Percentiles rank a stretch among this genome's conserved stretches.
phyloP scores from a whole-genome alignment of 2,113 vertebrate species.

The Echinops telfairi region DNA sequence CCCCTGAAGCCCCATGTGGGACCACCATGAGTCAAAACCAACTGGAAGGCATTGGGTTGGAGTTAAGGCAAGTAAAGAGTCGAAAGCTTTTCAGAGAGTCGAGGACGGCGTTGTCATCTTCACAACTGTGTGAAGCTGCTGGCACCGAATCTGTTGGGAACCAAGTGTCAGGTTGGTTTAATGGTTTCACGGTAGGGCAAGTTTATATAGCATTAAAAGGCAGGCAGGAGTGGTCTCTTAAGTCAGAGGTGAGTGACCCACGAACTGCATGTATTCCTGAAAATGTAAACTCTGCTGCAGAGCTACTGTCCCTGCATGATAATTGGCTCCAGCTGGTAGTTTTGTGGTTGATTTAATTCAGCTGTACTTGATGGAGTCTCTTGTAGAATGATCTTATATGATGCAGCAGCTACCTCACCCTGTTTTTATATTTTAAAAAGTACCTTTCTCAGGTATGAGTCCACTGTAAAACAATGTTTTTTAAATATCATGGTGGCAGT shows the following conservation, averaged over 20 bases:
- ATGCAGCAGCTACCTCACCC: not conserved
- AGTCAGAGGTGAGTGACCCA: not conserved
- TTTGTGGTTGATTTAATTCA: not conserved
- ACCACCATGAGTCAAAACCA: too few relatives aligned
- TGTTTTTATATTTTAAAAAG: not conserved
- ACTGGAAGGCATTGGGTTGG: too few relatives aligned
- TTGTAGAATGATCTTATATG: not conserved
- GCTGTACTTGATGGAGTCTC: not conserved
- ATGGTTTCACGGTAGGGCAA: not conserved
- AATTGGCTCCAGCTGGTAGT: not conserved
- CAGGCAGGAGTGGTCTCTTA: not conserved
- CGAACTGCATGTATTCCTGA: not conserved
- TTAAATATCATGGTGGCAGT: too few relatives aligned
- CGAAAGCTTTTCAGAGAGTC: too few relatives aligned
- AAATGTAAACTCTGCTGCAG: not conserved
- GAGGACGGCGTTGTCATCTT: too few relatives aligned
- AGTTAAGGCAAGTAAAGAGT: too few relatives aligned
- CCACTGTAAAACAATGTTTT: too few relatives aligned
- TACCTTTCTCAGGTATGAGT: not conserved
- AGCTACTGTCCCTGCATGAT: not conserved
- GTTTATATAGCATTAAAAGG: too few relatives aligned
- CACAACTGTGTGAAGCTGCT: too few relatives aligned
- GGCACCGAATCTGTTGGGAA: too few relatives aligned
- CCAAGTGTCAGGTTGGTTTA: too few relatives aligned
- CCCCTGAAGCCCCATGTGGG: too few relatives aligned